A percentile compares a stretch with the other conserved stretches of the same genome.
These are phyloP conservation scores for Temnothorax rugatulus DNA, from an alignment of 2,888 invertebrate genomes.

Conservation along the genomic window DNA sequence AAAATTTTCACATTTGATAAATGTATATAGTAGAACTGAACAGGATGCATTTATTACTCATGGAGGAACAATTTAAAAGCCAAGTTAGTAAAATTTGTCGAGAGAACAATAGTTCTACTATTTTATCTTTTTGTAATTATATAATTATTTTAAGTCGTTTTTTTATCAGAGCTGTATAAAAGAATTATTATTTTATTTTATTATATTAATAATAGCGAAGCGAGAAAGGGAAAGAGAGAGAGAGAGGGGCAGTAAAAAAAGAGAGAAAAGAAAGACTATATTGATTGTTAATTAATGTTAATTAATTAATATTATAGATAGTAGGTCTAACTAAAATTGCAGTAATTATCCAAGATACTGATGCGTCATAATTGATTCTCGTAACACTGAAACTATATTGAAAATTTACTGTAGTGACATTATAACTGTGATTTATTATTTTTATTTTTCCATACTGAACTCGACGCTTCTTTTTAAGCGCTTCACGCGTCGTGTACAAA, in stretches of 20 bases:
- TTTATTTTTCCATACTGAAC: neutral
- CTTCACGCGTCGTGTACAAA: slow-evolving; percentile 17
- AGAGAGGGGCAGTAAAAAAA: neutral
- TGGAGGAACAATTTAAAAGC: neutral
- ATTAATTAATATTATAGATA: no score
- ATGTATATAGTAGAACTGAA: neutral
- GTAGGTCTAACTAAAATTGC: neutral
- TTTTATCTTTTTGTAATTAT: slow-evolving; percentile 3
- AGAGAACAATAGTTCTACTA: neutral
- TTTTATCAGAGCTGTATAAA: neutral
- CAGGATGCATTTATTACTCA: neutral
- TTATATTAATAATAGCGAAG: slow-evolving; percentile 1
- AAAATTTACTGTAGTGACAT: neutral
- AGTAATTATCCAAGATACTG: neutral
- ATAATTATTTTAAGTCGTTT: neutral
- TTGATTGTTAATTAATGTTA: neutral
- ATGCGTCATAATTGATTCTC: neutral
- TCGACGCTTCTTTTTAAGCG: neutral
- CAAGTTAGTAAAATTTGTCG: neutral
- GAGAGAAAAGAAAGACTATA: neutral
- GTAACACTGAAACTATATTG: neutral
- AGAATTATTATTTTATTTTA: neutral
- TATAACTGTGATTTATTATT: slow-evolving; percentile 8
- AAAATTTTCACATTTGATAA: neutral
- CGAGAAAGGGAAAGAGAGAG: no score